Conservation (phyloP, 2,888 invertebrate genomes). For the Geotrupes spiniger region DNA sequence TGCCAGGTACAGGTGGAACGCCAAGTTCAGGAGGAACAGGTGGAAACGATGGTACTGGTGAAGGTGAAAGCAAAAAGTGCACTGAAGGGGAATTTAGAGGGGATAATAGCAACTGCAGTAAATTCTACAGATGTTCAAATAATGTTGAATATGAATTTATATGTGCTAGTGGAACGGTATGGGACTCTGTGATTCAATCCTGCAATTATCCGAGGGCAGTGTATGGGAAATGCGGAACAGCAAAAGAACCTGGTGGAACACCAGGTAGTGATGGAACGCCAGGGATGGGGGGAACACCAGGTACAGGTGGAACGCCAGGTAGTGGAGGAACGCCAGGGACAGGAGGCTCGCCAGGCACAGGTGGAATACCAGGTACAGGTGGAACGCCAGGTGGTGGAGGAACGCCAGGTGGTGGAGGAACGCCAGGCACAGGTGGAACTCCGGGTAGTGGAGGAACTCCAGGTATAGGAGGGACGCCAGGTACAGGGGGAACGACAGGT, state of each 20-base stretch:
- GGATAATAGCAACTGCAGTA: slow-evolving; percentile 66
- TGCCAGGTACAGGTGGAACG: no score
- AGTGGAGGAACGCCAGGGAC: slow-evolving; percentile 11
- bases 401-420: no score
- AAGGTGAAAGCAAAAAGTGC: no score
- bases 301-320: slow-evolving; percentile 12
- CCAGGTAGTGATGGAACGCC: slow-evolving; percentile 15
- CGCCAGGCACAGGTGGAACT: no score
- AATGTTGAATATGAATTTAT: slow-evolving; percentile 64
- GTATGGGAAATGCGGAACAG: slow-evolving; percentile 40
- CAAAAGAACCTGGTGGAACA: slow-evolving; percentile 18
- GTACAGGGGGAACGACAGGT: slow-evolving; percentile 3
- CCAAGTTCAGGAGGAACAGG: slow-evolving; percentile 16
- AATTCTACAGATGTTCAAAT: slow-evolving; percentile 74
- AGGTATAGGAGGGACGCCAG: slow-evolving; percentile 9
- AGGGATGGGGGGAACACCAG: slow-evolving; percentile 32
- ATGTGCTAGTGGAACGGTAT: slow-evolving; percentile 74
- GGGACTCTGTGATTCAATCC: slow-evolving; percentile 66
- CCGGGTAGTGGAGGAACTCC: no score
- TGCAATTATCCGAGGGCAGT: slow-evolving; percentile 68
- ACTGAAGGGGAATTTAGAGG: slow-evolving; percentile 67
- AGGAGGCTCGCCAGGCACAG: no score
- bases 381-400: no score
- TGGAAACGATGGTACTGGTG: neutral
- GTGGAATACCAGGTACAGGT: no score